A percentile compares a stretch with the other conserved stretches of the same genome.
These are phyloP conservation scores for Leptocoma aspasia DNA, from an alignment of 2,113 vertebrate genomes.

Conservation along the genomic window DNA sequence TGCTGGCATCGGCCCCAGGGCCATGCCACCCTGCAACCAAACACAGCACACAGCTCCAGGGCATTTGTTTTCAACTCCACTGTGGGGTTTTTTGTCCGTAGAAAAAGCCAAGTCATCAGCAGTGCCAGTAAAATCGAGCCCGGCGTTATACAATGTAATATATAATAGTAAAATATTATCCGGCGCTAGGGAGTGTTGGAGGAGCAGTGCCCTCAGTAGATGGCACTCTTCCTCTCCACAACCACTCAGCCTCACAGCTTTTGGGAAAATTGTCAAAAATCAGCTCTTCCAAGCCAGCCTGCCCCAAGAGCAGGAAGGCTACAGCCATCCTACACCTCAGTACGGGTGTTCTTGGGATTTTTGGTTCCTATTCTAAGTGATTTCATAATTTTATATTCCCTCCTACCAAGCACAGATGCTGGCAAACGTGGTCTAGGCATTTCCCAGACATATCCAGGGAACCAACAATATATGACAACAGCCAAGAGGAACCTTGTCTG, in stretches of 20 bases:
- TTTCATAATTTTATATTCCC: neutral
- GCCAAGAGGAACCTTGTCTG: neutral
- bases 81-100: fast-evolving
- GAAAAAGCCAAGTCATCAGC: neutral
- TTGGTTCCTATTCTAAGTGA: neutral
- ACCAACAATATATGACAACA: neutral
- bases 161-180: too few species aligned
- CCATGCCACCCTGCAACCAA: slow-evolving; percentile 83
- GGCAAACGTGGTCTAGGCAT: neutral
- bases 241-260: fast-evolving
- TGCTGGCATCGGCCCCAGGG: slow-evolving; percentile 84
- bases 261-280: fast-evolving
- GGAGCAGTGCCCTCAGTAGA: neutral
- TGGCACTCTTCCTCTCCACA: slow-evolving; percentile 22
- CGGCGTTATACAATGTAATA: too few species aligned
- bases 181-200: fast-evolving
- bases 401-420: neutral
- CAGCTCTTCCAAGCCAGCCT: neutral
- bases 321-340: neutral
- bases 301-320: neutral
- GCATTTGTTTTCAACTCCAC: fast-evolving
- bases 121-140: neutral
- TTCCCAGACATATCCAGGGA: neutral
- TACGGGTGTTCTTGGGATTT: neutral
- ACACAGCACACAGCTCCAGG: neutral